Base-by-base conservation (phyloP, 35 echinoderm and acorn worm species). In the Lytechinus variegatus region DNA sequence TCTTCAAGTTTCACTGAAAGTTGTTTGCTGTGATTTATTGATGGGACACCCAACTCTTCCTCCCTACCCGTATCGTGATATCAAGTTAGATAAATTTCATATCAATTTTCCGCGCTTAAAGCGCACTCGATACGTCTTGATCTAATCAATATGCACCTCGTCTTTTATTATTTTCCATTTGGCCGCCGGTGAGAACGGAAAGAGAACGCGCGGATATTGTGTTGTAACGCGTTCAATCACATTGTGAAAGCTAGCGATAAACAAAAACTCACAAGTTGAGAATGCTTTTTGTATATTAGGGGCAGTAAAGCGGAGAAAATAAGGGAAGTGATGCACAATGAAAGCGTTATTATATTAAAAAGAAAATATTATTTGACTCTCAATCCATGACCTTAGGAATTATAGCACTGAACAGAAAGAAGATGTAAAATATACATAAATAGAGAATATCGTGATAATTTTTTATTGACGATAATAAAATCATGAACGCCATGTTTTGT, bases 51-150 rank as follows among this genome's bases (percentile, higher is more conserved):
- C 29, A 52, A 52, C 88, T 54, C 88, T 90, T 54, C 88, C 88
- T 90, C 11, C 88, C 88, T 90, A 90, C 88, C 88, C 88, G 88
- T 90, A 90, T 90, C 28, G 52, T 6, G 29, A 90, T 90, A 90
- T 90, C 88, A 90, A 90, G 88, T 90, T 90, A 90, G 88, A 90
- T 90, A 90, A 90, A 90, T 90, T 52, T 90, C 88, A 90, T 90
- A 90, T 90, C 88, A 90, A 90, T 90, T 90, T 90, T 90, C 88
- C 88, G 29, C 88, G 52, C 88, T 44, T 52, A 90, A 90, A 90
- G 88, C 88, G 88, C 88, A 90, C 88, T 90, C 88, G 27, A 90
- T 90, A 54, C 88, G 52, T 90, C 88, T 90, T 90, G 88, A 90
- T 90, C 88, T 90, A 90, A 90, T 90, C 88, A 90, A 90, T 90